phyloP scores from a whole-genome alignment of 2,888 invertebrate species.

The Drymonia ruficornis region DNA sequence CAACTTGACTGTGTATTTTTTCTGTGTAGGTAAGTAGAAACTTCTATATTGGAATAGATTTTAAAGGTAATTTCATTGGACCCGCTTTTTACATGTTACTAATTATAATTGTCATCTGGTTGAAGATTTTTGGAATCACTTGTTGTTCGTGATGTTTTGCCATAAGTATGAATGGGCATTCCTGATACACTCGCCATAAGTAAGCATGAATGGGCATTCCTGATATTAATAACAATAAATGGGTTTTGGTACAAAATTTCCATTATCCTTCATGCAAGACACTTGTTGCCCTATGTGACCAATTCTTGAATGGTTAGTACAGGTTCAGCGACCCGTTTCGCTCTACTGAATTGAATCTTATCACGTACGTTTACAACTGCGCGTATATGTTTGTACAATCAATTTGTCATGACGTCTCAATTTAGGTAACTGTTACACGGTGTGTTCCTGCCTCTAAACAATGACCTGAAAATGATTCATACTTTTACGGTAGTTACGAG shows the following conservation, averaged over 20 bases:
- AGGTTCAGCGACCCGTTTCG: slow-evolving; percentile 61
- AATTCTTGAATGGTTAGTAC: slow-evolving; percentile 31
- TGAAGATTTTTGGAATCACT: too few species aligned
- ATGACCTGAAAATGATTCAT: slow-evolving; percentile 78
- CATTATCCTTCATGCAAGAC: slow-evolving; percentile 19
- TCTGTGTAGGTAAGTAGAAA: too few species aligned
- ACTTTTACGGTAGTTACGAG: slow-evolving; percentile 61
- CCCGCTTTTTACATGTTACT: too few species aligned
- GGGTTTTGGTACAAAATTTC: background rate
- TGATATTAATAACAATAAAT: too few species aligned
- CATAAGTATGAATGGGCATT: too few species aligned
- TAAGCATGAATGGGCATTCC: too few species aligned
- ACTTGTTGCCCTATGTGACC: slow-evolving; percentile 31
- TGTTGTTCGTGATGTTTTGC: too few species aligned
- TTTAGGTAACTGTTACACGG: slow-evolving; percentile 76
- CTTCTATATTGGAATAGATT: too few species aligned
- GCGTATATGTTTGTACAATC: slow-evolving; percentile 64
- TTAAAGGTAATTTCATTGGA: too few species aligned
- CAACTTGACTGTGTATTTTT: slow-evolving; percentile 15
- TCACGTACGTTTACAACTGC: slow-evolving; percentile 59
- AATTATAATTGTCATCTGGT: too few species aligned
- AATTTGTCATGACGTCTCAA: slow-evolving; percentile 73
- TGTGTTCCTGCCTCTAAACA: slow-evolving; percentile 59
- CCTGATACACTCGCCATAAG: too few species aligned
- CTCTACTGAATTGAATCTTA: slow-evolving; percentile 63